Evolutionary conservation across 2,888 invertebrate genomes (phyloP), one percentile per base, ranked within the genome.

Genomic region (Eledone cirrhosa): DNA sequence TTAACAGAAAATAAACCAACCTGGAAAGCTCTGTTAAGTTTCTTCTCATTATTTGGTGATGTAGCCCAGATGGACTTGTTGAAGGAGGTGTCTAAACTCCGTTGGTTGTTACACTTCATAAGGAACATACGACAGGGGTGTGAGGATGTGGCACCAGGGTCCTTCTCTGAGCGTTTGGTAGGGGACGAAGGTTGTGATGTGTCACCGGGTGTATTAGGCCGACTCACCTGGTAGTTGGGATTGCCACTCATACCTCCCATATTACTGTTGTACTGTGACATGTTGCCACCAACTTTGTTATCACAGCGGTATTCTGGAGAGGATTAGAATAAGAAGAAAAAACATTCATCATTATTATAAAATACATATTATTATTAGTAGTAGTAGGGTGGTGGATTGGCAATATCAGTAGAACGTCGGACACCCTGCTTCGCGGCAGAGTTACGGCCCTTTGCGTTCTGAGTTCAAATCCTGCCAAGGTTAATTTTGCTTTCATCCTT

Each of bases 1-100:
- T n/a, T n/a, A n/a, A n/a, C n/a, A n/a, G n/a, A n/a, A n/a, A n/a
- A n/a, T n/a, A n/a, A n/a, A n/a, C n/a, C n/a, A n/a, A 94, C 94
- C 92, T 93, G 92, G 82, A 92, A 92, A 29, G 92, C 91, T 83
- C 93, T 92, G 84, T 93, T 91, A 79, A 94, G 88, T 86, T 93
- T 94, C 86, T 93, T 93, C 80, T 93, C 93, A 5, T 93, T 94
- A 80, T 91, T 91, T 29, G 92, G 92, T n/a, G 93, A 90, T 86
- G 94, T 94, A 24, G 93, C 92, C 92, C 93, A 94, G 13, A 91
- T 90, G 59, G 92, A 92, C 16, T 92, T 92, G 77, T 88, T 91
- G 81, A 93, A 92, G 11, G 94, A 93, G 27, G 92, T 90, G 79
- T 94, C 93, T 59, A 94, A 91, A 72, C 91, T 90, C 80, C 92